Evolutionary conservation across 2,888 invertebrate species (phyloP).

Genomic region (Drosophila meridiana): DNA sequence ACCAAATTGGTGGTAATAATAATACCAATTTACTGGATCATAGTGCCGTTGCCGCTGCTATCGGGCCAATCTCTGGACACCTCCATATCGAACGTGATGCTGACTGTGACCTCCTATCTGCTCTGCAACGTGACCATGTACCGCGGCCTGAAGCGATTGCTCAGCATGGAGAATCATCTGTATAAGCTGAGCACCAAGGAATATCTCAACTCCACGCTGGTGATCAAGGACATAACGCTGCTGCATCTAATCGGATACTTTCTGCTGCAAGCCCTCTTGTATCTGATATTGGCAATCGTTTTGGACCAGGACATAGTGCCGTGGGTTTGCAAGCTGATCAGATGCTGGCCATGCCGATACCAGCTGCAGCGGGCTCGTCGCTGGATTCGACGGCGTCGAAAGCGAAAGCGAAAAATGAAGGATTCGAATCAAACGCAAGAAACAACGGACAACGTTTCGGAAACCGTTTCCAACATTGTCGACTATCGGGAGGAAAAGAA

Average conservation of each 20-base stretch:
- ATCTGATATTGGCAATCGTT: conserved; percentile 23
- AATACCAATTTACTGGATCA: conserved; percentile 57
- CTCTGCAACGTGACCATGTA: conserved; percentile 60
- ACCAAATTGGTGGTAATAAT: conserved; percentile 33
- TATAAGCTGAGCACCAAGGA: background rate
- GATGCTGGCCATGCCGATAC: conserved; percentile 6
- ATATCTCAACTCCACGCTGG: conserved; percentile 22
- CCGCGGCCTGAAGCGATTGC: conserved; percentile 40
- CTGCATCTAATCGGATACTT: conserved; percentile 34
- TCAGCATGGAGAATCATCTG: conserved; percentile 26
- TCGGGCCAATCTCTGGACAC: conserved; percentile 9
- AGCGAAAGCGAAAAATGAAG: background rate
- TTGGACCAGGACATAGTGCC: conserved; percentile 27
- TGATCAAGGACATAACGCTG: conserved; percentile 24
- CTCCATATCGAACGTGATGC: background rate
- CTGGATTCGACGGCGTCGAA: background rate
- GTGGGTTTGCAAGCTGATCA: background rate
- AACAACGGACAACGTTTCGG: background rate
- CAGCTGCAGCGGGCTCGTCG: background rate
- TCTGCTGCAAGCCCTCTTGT: conserved; percentile 37
- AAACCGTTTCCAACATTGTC: background rate
- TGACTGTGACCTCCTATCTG: background rate
- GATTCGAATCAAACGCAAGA: background rate
- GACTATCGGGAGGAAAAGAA: background rate
- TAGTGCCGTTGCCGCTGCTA: conserved; percentile 50